A percentile compares a stretch with the other conserved stretches of the same genome.
These are phyloP conservation scores for Ophion ellenae DNA, from an alignment of 2,888 invertebrate genomes.

Conservation along the genomic window DNA sequence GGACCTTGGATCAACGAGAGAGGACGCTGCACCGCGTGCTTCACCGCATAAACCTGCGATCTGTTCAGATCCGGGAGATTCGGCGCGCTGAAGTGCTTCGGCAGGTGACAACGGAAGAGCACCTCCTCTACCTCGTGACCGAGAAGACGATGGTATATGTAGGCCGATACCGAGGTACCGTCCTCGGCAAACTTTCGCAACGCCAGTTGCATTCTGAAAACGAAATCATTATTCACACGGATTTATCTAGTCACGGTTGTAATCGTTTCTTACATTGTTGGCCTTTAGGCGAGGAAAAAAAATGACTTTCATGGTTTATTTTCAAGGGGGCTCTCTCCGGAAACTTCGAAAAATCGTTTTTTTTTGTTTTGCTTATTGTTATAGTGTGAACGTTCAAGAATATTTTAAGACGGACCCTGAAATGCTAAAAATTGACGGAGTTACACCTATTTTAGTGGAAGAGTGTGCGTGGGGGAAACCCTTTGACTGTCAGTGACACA, in stretches of 20 bases:
- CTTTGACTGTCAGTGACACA: too few species aligned
- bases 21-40: conserved; percentile 98
- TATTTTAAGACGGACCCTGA: too few species aligned
- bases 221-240: conserved; percentile 42
- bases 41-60: conserved; percentile 99
- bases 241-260: neutral
- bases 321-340: too few species aligned
- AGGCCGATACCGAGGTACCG: conserved; percentile 97
- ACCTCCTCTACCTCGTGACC: conserved; percentile 98
- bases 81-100: conserved; percentile 98
- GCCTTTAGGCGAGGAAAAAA: too few species aligned
- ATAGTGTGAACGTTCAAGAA: too few species aligned
- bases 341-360: too few species aligned
- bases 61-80: conserved; percentile 98
- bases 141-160: conserved; percentile 97
- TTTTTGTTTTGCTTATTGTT: too few species aligned
- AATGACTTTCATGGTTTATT: too few species aligned
- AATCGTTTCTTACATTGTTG: neutral
- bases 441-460: too few species aligned
- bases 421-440: too few species aligned
- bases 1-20: conserved; percentile 98
- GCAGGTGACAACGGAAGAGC: conserved; percentile 94
- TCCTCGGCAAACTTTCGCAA: conserved; percentile 98
- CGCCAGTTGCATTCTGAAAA: conserved; percentile 95
- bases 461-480: too few species aligned